A percentile compares a stretch with the other conserved stretches of the same genome.
phyloP scores from a whole-genome alignment of 2,888 invertebrate species.

The Melieria crassipennis region DNA sequence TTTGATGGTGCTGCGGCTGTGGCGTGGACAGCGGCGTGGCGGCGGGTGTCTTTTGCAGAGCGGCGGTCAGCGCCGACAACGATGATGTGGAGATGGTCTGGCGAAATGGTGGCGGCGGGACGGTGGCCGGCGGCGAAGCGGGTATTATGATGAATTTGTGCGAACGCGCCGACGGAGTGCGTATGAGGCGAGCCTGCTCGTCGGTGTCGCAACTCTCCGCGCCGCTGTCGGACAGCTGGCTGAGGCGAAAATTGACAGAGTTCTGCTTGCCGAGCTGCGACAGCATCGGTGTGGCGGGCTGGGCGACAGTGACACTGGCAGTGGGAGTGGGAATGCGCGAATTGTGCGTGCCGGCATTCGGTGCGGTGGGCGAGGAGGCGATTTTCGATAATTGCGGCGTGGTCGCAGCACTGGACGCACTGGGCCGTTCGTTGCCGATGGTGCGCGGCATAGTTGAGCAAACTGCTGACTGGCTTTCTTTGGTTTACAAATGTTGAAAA shows the following conservation, averaged over 20 bases:
- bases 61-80: conserved; percentile 50
- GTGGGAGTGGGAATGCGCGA: neutral
- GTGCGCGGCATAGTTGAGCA: neutral
- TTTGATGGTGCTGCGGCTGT: conserved; percentile 42
- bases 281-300: conserved; percentile 44
- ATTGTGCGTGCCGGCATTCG: conserved; percentile 33
- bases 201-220: conserved; percentile 59
- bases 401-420: conserved; percentile 21
- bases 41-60: conserved; percentile 40
- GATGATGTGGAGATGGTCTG: conserved; percentile 54
- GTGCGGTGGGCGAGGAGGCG: conserved; percentile 35
- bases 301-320: conserved; percentile 14
- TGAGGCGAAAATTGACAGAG: conserved; percentile 52
- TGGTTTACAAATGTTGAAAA: too few relatives aligned
- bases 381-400: conserved; percentile 33
- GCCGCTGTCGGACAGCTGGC: conserved; percentile 58
- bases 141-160: conserved; percentile 64
- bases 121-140: conserved; percentile 43
- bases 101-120: conserved; percentile 41
- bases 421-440: conserved; percentile 6
- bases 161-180: conserved; percentile 55
- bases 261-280: conserved; percentile 46
- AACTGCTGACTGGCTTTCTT: too few relatives aligned
- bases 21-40: conserved; percentile 18
- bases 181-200: conserved; percentile 59